Base-by-base conservation (phyloP, 2,888 invertebrate species). In the Habrosyne pyritoides region DNA sequence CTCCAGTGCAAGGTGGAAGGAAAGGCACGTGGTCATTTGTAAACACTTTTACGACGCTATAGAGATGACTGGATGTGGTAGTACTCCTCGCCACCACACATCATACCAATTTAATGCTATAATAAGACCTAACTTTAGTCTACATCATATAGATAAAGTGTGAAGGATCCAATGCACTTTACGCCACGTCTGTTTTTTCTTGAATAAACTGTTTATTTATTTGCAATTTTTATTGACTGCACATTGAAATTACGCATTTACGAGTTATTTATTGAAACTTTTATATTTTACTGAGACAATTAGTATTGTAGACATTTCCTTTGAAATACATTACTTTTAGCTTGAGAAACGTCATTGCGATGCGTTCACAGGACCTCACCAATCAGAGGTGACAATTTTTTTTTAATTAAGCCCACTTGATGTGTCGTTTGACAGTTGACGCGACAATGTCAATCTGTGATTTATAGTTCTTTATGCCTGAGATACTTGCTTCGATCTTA, bases 401-500 rank as follows among this genome's bases (percentile, higher is more conserved):
- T 77, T 76, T 73, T 74, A 71, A 76, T 67, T 66, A 65, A 56
- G 52, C 56, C 30, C 47, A 21, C 55, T 51, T 57, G 63, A 69
- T 59, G 53, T 59, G 55, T 58, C 64, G 55, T 55, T 54, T 72
- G 75, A 75, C 73, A 75, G 66, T 60, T 66, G 73, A 68, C 66
- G 60, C 58, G 67, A 67, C 67, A 69, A n/a, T 67, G 68, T 76
- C 72, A 71, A 67, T 57, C 58, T 57, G 53, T 71, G 78, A 79
- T 75, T 73, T 68, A 78, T 77, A 59, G 52, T 54, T 59, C 53
- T 42, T 55, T 47, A 55, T 66, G 64, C 60, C 63, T 58, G 21
- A 47, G 53, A 63, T 57, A 57, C 52, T 21, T 10, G 30, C 5
- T 50, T 50, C 28, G 5, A 10, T 21, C 28, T 10, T 50, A 50